Base-by-base conservation (phyloP, 1,140 invertebrate genomes). In the Drosophila carrolli region DNA sequence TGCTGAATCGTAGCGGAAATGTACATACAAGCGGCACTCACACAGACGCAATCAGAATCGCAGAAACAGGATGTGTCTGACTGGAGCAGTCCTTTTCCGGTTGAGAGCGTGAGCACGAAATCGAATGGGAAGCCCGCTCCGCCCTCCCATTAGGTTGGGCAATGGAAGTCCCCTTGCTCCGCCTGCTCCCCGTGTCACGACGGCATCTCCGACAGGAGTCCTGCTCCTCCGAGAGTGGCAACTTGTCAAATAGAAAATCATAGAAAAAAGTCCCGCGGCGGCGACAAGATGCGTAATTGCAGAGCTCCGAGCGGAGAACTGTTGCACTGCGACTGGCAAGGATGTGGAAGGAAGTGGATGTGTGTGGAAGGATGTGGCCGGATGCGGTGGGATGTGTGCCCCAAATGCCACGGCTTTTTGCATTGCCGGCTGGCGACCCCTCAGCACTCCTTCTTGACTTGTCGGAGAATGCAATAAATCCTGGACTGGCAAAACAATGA, bases 231-330 rank as follows among this genome's bases (percentile, higher is more conserved):
- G 62, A 63, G 72, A 75, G 55, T 66, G 61, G 70, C 85, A 78
- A 89, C 83, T 86, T 86, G 83, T 86, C 83, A 86, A 83, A 86
- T 89, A 86, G 84, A 86, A 88, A 86, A 86, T 86, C 84, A 83
- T 81, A 83, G 84, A 79, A 83, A 86, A 86, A 89, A 60, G 75
- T 81, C 61, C 71, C 78, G 65, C 74, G 75, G 73, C 74, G 66
- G 83, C 83, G 83, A 86, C 79, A 82, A 88, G 83, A 89, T 86
- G 84, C 82, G 82, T 85, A 88, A 85, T 85, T 85, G 82, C 78
- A 78, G 65, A 71, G 79, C 83, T 55, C 73, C 74, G 44, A 56
- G 63, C 61, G 59, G 59, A 40, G 55, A 80, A 85, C 66, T 82
- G 70, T 83, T 75, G 75, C 80, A 74, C 58, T 82, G 54, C 38